Evolutionary conservation across 2,888 invertebrate species (phyloP), one percentile per base, ranked within the genome.

Genomic region (Macaria liturata): DNA sequence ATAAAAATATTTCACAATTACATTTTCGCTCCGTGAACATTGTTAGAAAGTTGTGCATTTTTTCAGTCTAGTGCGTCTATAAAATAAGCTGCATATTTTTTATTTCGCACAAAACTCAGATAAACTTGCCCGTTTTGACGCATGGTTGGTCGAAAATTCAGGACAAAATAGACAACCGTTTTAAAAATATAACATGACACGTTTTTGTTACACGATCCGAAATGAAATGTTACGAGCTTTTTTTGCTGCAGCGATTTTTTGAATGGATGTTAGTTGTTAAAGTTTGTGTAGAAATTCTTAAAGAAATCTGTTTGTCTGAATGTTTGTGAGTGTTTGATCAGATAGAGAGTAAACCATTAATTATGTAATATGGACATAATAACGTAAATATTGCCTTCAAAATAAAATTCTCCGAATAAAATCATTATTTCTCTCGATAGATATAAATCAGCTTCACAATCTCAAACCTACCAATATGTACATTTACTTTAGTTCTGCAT

Each of bases 71-170:
- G 43, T 30, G 20, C 34, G 32, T 6, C 48, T 37, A 40, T 32
- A 48, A 48, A 52, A 48, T 43, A 51, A n/a, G 43, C 32, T 44
- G 37, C 50, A 31, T 47, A 55, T 39, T 49, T 55, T 53, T 55
- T 59, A 34, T 48, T 55, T 46, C 34, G 48, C 40, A 52, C 31
- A 51, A 39, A 53, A 45, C 39, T 53, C 3, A 48, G 56, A 62
- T 54, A 65, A 56, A 63, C 58, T 53, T 52, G 56, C 62, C 49
- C 46, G 61, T 67, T 68, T 62, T 69, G 64, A 68, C 65, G 65
- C 70, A 72, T 61, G 65, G 58, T 40, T 59, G 64, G 61, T 54
- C 49, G 54, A 51, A 51, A 64, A 46, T 59, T 59, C 34, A 5
- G 52, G 56, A 49, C 39, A 49, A 66, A 60, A 69, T 54, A 59